Conservation (phyloP, 2,888 invertebrate species). For the Ceratothoa steindachneri region DNA sequence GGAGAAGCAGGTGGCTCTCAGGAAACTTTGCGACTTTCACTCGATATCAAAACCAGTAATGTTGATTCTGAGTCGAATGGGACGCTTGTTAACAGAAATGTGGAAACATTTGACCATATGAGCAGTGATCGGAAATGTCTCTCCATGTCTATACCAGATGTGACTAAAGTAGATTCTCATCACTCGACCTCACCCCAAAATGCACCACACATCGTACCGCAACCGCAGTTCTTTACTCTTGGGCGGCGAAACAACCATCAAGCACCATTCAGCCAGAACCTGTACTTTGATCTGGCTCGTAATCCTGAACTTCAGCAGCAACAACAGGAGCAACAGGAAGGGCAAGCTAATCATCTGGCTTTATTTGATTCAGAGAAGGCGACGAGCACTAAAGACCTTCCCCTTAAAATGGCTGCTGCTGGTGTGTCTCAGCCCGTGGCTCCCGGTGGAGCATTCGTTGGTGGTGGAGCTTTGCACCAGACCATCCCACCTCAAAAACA, state of each 20-base stretch:
- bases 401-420: neutral
- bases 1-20: neutral
- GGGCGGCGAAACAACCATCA: constrained; percentile 34
- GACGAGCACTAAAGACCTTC: neutral
- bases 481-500: neutral
- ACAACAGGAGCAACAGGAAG: neutral
- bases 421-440: neutral
- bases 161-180: constrained; percentile 34
- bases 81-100: neutral
- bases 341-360: neutral
- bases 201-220: constrained; percentile 15
- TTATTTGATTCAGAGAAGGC: neutral
- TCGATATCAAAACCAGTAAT: neutral
- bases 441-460: neutral
- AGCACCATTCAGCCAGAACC: constrained; percentile 16
- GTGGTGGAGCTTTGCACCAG: neutral
- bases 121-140: neutral
- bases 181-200: neutral
- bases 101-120: constrained; percentile 3
- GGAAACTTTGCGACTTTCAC: neutral
- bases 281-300: constrained; percentile 18
- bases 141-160: constrained; percentile 45
- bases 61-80: constrained; percentile 4
- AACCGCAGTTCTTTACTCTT: constrained; percentile 42
- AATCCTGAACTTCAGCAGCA: constrained; percentile 2